Evolutionary conservation across 2,888 invertebrate genomes (phyloP), one percentile per base, ranked within the genome.

Genomic region (Luperina nickerlii): DNA sequence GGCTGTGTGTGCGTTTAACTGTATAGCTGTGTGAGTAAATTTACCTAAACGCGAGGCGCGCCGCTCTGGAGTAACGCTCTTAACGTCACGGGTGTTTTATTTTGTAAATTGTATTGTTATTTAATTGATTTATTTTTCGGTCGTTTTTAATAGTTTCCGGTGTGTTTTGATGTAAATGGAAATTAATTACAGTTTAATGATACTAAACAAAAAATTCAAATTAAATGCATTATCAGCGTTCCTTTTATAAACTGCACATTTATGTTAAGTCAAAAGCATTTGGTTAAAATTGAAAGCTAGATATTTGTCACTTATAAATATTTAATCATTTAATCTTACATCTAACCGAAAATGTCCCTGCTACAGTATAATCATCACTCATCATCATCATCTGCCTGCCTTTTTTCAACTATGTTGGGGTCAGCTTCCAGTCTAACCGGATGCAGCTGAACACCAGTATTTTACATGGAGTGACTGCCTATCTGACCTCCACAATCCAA

Each of bases 121-220:
- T 66, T 82, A 79, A 85, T 85, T 83, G 78, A 88, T 88, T 87
- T 79, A 78, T 79, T 85, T 79, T 73, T 75, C 27, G 15, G 57
- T 38, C 13, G 4, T 48, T 80, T 79, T 66, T 38, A 68, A 77
- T 77, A 65, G 66, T 66, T 72, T 48, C 67, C 80, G 74, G 54
- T 66, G 51, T 57, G 15, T 63, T 51, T 74, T 67, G 38, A 51
- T 81, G 20, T 67, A n/a, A 71, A 63, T 42, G 45, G 15, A 11
- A 73, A 76, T 74, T 74, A 48, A 54, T 67, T 63, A 15, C 15
- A 18, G 20, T 3, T 9, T 42, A 66, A 73, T 20, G 11, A 27
- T 54, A 18, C 6, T 45, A 45, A 71, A 51, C 24, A 1, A n/a
- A n/a, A n/a, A 32, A 62, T 54, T 54, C 15, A 38, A 67, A 81